Evolutionary conservation across 2,113 vertebrate species (phyloP).

Genomic region (Gadus macrocephalus): DNA sequence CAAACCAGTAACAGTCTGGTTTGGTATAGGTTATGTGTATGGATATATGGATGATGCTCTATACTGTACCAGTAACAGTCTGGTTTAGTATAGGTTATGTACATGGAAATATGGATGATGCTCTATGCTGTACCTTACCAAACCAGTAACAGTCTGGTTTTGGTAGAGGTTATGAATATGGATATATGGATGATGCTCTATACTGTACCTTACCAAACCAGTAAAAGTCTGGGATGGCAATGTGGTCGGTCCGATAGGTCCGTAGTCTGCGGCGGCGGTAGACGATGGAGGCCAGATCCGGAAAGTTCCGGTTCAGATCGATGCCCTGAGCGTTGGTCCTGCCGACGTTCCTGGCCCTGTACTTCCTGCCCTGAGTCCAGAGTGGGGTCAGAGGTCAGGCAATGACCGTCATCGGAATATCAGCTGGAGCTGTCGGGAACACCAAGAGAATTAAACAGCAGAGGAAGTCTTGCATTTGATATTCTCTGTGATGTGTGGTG

Average conservation of each 20-base stretch:
- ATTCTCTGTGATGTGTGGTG: too few species aligned
- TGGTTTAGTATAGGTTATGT: too few species aligned
- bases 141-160: slow-evolving; percentile 87
- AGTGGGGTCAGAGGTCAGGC: neutral
- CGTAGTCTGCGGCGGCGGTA: slow-evolving; percentile 74
- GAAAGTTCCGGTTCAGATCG: slow-evolving; percentile 94
- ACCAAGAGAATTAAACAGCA: too few species aligned
- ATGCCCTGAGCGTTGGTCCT: slow-evolving; percentile 88
- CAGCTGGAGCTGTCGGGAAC: too few species aligned
- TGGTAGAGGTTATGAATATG: neutral
- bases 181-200: slow-evolving; percentile 22
- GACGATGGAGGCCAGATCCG: slow-evolving; percentile 84
- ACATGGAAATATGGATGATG: neutral
- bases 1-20: slow-evolving; percentile 73
- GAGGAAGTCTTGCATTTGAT: too few species aligned
- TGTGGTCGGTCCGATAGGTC: slow-evolving; percentile 75
- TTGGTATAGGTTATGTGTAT: neutral
- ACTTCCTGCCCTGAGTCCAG: slow-evolving; percentile 68
- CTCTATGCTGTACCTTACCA: slow-evolving; percentile 67
- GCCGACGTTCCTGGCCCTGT: slow-evolving; percentile 78
- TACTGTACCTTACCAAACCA: slow-evolving; percentile 93
- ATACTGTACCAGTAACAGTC: slow-evolving; percentile 60
- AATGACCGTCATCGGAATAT: too few species aligned
- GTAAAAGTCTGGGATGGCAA: slow-evolving; percentile 89
- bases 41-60: slow-evolving; percentile 15